Evolutionary conservation across 1,140 invertebrate species (phyloP).

Genomic region (Trichonephila clavipes): DNA sequence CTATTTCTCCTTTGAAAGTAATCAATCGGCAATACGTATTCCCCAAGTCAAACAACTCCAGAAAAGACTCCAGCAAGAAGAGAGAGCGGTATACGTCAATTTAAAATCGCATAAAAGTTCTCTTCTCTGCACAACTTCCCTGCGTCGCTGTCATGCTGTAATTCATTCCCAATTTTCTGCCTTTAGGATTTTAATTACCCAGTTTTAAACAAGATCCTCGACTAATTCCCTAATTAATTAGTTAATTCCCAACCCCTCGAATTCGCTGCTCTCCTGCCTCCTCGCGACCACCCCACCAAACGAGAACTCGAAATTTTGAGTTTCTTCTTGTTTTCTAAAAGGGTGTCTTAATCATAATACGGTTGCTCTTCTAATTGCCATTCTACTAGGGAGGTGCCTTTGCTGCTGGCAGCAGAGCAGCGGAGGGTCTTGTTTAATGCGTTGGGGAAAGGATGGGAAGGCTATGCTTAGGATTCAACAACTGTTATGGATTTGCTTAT

Average conservation of each 20-base stretch:
- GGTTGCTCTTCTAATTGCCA: constrained; percentile 44
- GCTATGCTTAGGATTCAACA: not conserved
- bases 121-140: constrained; percentile 3
- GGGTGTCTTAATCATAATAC: constrained; percentile 62
- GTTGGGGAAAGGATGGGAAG: not conserved
- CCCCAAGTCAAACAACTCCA: constrained; percentile 52
- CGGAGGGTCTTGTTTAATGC: not conserved
- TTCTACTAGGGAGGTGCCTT: not conserved
- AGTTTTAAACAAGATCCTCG: constrained; percentile 76
- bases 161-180: constrained; percentile 76
- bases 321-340: constrained; percentile 39
- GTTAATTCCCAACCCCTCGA: constrained; percentile 72
- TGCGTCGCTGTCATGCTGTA: constrained; percentile 57
- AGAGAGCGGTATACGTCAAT: constrained; percentile 24
- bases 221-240: constrained; percentile 77
- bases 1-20: constrained; percentile 33
- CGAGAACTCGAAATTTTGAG: constrained; percentile 41
- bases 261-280: constrained; percentile 20
- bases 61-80: not conserved
- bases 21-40: constrained; percentile 70
- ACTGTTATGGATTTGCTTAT: not conserved
- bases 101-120: constrained; percentile 70
- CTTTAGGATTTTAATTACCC: constrained; percentile 76
- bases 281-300: not conserved
- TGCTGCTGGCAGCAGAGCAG: not conserved